Conservation (phyloP, 2,888 invertebrate species). For the Cheilosia vernalis region DNA sequence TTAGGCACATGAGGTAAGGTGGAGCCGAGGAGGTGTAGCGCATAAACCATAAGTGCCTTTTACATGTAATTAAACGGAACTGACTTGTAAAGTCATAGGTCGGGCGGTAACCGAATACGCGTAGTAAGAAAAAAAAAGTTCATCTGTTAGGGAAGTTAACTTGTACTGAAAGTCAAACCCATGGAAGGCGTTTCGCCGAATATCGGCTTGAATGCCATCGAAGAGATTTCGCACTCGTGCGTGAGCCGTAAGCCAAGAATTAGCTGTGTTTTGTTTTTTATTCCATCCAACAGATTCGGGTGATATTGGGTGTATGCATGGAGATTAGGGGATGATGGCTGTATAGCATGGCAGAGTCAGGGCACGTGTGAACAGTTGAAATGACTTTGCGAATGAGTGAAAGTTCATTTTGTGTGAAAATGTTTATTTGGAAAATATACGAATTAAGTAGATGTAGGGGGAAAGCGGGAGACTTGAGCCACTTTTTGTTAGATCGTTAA, state of each 20-base stretch:
- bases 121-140: background rate
- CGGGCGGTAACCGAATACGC: background rate
- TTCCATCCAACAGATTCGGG: background rate
- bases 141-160: background rate
- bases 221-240: slow-evolving; percentile 13
- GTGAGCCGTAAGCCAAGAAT: slow-evolving; percentile 2
- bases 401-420: no score
- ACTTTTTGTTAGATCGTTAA: no score
- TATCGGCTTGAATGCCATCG: background rate
- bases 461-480: no score
- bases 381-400: no score
- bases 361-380: no score
- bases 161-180: background rate
- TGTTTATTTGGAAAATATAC: no score
- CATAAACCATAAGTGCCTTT: background rate
- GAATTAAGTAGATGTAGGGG: no score
- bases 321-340: slow-evolving; percentile 7
- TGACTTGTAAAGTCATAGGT: background rate
- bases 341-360: no score
- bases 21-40: background rate
- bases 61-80: background rate
- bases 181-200: slow-evolving; percentile 4
- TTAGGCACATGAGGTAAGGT: background rate
- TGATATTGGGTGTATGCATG: background rate
- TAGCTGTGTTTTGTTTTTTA: background rate